phyloP scores from a whole-genome alignment of 2,113 vertebrate genomes.

The Melospiza melodia region DNA sequence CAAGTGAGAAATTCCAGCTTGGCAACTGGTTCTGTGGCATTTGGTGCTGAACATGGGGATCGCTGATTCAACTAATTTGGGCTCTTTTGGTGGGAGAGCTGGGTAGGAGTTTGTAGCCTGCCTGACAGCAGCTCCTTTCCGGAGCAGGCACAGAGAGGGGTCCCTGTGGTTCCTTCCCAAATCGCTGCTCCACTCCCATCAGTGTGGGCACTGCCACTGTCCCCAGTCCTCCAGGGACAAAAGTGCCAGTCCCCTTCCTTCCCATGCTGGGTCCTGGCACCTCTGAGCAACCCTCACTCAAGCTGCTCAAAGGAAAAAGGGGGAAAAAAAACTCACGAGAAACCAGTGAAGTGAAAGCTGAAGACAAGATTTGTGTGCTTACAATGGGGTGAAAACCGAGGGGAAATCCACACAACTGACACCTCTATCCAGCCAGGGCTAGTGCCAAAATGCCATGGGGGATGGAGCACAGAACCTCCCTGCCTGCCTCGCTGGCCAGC shows the following conservation, averaged over 20 bases:
- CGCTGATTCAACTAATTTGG: not conserved
- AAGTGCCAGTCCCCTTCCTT: not conserved
- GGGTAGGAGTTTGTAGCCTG: not conserved
- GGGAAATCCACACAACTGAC: not conserved
- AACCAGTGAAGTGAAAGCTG: not conserved
- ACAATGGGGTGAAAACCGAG: not conserved
- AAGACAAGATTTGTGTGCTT: not conserved
- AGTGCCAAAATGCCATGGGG: rapidly evolving
- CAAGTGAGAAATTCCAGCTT: constrained; percentile 7
- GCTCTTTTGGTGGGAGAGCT: not conserved
- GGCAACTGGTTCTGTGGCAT: not conserved
- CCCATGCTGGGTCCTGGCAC: not conserved
- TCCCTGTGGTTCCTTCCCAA: not conserved
- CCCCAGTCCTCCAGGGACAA: not conserved
- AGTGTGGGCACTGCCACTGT: not conserved
- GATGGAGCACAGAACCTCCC: not conserved
- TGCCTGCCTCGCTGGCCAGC: rapidly evolving
- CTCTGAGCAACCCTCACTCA: not conserved
- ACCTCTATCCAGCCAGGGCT: not conserved
- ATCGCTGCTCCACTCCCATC: rapidly evolving
- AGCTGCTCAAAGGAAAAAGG: not conserved
- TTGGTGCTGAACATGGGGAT: not conserved
- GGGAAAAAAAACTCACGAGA: rapidly evolving
- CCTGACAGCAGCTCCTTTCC: not conserved
- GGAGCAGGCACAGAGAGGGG: not conserved